Evolutionary conservation across 2,888 invertebrate species (phyloP).

Genomic region (Lithophane ornitopus): DNA sequence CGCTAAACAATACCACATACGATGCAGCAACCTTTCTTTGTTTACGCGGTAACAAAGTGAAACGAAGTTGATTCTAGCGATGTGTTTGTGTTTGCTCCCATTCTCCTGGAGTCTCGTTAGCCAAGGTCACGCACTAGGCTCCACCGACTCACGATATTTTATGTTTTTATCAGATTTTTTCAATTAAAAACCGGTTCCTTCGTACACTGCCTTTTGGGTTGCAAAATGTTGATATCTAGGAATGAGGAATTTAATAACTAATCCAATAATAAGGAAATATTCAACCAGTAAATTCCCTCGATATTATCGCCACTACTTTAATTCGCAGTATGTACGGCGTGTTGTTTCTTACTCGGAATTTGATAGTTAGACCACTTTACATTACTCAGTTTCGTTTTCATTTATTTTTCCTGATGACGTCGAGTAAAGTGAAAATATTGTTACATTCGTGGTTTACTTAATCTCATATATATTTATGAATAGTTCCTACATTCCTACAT

Average conservation of each 20-base stretch:
- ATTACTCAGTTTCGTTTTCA: constrained; percentile 33
- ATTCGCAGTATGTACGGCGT: constrained; percentile 37
- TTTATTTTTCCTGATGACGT: constrained; percentile 19
- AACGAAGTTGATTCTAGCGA: constrained; percentile 78
- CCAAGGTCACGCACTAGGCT: constrained; percentile 65
- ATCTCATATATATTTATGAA: not conserved
- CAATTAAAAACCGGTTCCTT: constrained; percentile 50
- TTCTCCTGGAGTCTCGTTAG: constrained; percentile 70
- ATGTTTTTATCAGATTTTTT: constrained; percentile 43
- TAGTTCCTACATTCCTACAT: constrained; percentile 3
- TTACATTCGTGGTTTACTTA: not conserved
- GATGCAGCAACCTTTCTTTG: constrained; percentile 84
- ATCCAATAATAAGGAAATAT: constrained; percentile 35
- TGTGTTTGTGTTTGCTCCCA: constrained; percentile 72
- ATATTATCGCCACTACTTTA: constrained; percentile 31
- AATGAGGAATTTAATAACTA: constrained; percentile 32
- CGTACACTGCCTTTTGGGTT: constrained; percentile 35
- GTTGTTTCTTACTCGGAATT: constrained; percentile 35
- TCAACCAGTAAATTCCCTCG: constrained; percentile 39
- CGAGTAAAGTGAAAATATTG: constrained; percentile 21
- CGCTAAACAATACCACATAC: constrained; percentile 83
- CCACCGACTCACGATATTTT: constrained; percentile 42
- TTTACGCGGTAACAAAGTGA: constrained; percentile 79
- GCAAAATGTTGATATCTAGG: constrained; percentile 23
- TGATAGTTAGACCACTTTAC: constrained; percentile 48